A percentile compares a stretch with the other conserved stretches of the same genome.
phyloP scores from a whole-genome alignment of 2,797 vertebrate genomes.

The Pipistrellus kuhlii region DNA sequence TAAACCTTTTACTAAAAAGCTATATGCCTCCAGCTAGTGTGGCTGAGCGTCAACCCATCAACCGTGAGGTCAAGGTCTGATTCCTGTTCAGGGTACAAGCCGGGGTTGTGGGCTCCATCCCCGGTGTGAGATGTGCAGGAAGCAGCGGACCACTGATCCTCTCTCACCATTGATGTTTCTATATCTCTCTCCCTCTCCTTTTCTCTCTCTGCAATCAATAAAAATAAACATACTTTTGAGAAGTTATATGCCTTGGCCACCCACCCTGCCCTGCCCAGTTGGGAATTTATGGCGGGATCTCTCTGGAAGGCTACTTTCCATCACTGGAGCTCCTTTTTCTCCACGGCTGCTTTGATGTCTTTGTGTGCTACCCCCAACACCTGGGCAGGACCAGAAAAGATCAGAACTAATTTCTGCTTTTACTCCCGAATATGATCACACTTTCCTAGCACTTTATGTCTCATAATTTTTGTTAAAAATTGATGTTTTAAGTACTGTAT shows the following conservation, averaged over 20 bases:
- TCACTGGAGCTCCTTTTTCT: background rate
- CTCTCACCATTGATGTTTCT: too few relatives aligned
- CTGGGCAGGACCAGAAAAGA: background rate
- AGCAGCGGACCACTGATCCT: too few relatives aligned
- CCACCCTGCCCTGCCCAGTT: background rate
- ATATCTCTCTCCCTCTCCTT: too few relatives aligned
- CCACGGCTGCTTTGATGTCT: background rate
- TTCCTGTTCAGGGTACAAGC: too few relatives aligned
- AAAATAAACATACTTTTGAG: too few relatives aligned
- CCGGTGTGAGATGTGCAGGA: too few relatives aligned
- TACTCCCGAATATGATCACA: background rate
- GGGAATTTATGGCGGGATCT: background rate
- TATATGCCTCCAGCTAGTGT: too few relatives aligned
- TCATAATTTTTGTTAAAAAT: conserved; percentile 40
- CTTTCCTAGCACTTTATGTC: conserved; percentile 20
- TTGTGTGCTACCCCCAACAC: conserved; percentile 2
- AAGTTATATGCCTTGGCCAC: background rate
- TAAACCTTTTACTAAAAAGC: background rate
- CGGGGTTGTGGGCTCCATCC: too few relatives aligned
- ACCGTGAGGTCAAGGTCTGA: too few relatives aligned
- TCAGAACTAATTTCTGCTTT: conserved; percentile 40
- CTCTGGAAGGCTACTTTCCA: background rate
- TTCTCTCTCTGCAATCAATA: too few relatives aligned
- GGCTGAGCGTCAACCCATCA: too few relatives aligned
- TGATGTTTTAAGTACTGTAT: background rate